These are phyloP conservation scores for Lepus townsendii DNA, from an alignment of 2,797 vertebrate genomes.

Conservation along the genomic window DNA sequence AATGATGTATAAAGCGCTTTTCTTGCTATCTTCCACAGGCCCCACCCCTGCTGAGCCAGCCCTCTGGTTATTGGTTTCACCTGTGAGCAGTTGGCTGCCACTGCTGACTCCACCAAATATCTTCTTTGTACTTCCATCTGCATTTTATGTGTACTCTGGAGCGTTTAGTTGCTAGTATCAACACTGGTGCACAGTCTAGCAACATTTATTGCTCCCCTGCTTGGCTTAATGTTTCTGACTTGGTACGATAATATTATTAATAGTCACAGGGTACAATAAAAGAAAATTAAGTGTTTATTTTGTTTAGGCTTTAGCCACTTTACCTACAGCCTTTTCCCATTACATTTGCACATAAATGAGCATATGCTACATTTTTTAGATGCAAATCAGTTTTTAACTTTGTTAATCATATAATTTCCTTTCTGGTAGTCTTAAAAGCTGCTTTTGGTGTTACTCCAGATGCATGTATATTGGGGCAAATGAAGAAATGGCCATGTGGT, in stretches of 20 bases:
- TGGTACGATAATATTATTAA: constrained; percentile 89
- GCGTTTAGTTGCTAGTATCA: constrained; percentile 90
- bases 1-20: constrained; percentile 79
- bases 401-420: constrained; percentile 87
- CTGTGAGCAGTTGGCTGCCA: constrained; percentile 89
- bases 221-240: constrained; percentile 90
- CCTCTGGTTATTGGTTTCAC: constrained; percentile 89
- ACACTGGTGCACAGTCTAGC: constrained; percentile 88
- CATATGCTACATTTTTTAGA: constrained; percentile 89
- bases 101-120: constrained; percentile 88
- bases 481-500: constrained; percentile 74
- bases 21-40: constrained; percentile 76
- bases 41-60: constrained; percentile 79
- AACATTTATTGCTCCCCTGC: constrained; percentile 89
- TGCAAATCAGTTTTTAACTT: constrained; percentile 87
- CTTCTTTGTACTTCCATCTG: constrained; percentile 87
- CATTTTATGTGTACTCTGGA: constrained; percentile 90
- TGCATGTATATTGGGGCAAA: constrained; percentile 80
- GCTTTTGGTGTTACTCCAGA: constrained; percentile 76
- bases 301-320: constrained; percentile 89
- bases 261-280: constrained; percentile 89
- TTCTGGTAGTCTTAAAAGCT: constrained; percentile 83
- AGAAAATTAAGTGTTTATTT: constrained; percentile 91
- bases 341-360: constrained; percentile 92
- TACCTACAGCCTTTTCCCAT: constrained; percentile 90